Evolutionary conservation across 2,797 vertebrate genomes (phyloP).

Genomic region (Alcedo quadribrachys): DNA sequence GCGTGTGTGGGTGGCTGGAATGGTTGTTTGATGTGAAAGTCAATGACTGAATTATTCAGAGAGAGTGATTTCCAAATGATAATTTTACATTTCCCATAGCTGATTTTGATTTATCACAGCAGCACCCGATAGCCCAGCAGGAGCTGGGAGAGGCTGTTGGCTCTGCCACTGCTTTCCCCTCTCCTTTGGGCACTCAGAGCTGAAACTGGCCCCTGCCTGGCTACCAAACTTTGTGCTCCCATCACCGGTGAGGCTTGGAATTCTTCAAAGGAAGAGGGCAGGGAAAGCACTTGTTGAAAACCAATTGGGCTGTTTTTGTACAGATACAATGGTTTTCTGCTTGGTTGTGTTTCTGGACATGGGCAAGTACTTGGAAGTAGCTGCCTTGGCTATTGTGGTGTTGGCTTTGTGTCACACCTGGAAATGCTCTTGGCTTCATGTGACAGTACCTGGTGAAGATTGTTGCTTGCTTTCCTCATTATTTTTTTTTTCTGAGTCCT

Average conservation of each 20-base stretch:
- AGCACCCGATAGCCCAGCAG: constrained; percentile 46
- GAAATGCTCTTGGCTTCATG: not conserved
- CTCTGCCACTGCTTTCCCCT: not conserved
- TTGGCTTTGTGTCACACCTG: not conserved
- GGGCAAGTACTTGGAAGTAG: not conserved
- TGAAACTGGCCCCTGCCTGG: not conserved
- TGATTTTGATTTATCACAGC: constrained; percentile 80
- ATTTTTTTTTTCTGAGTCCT: not conserved
- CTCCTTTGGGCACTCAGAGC: not conserved
- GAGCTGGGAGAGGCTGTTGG: not conserved
- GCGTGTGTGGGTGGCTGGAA: constrained; percentile 77
- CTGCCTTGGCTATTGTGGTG: not conserved
- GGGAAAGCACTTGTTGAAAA: constrained; percentile 6
- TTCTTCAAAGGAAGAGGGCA: not conserved
- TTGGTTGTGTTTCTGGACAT: not conserved
- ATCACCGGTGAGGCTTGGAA: not conserved
- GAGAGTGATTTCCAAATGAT: constrained; percentile 81
- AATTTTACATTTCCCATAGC: constrained; percentile 83
- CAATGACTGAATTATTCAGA: constrained; percentile 84
- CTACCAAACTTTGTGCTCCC: fast-evolving
- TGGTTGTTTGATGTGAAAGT: constrained; percentile 83
- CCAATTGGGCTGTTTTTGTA: not conserved
- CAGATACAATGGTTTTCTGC: not conserved
- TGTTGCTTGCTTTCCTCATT: not conserved
- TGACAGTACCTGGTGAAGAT: not conserved